phyloP scores from a whole-genome alignment of 2,113 vertebrate genomes.

The Burhinus oedicnemus region DNA sequence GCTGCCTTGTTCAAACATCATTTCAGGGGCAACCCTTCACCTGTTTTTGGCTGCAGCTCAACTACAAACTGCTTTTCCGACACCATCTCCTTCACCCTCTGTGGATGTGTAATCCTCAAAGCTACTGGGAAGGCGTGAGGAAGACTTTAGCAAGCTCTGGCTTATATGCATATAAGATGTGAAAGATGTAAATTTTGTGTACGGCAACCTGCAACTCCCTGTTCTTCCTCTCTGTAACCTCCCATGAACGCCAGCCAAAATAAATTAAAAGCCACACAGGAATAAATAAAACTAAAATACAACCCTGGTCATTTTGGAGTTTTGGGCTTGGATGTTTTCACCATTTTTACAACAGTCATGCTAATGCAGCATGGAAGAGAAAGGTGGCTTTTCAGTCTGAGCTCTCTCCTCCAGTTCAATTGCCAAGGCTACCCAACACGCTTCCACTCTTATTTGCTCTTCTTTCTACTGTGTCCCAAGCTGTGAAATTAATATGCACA shows the following conservation, averaged over 20 bases:
- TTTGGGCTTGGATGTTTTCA: neutral
- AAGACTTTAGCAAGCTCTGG: neutral
- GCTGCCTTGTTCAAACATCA: neutral
- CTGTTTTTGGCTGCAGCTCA: neutral
- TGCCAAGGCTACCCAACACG: neutral
- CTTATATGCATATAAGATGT: neutral
- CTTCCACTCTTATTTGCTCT: neutral
- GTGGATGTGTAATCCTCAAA: neutral
- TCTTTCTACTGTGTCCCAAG: neutral
- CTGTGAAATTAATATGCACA: constrained; percentile 46
- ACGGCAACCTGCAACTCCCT: neutral
- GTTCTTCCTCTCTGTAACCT: neutral
- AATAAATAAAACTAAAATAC: neutral
- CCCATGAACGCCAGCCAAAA: neutral
- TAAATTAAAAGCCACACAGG: neutral
- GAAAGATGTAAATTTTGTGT: neutral
- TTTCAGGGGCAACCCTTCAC: neutral
- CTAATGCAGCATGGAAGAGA: neutral
- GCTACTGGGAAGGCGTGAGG: neutral
- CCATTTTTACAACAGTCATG: accelerated
- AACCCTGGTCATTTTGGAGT: neutral
- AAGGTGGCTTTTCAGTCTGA: neutral
- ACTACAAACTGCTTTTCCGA: neutral
- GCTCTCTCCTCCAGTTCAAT: neutral
- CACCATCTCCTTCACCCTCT: neutral